These are phyloP conservation scores for Diprion similis DNA, from an alignment of 1,140 invertebrate species.

Conservation along the genomic window DNA sequence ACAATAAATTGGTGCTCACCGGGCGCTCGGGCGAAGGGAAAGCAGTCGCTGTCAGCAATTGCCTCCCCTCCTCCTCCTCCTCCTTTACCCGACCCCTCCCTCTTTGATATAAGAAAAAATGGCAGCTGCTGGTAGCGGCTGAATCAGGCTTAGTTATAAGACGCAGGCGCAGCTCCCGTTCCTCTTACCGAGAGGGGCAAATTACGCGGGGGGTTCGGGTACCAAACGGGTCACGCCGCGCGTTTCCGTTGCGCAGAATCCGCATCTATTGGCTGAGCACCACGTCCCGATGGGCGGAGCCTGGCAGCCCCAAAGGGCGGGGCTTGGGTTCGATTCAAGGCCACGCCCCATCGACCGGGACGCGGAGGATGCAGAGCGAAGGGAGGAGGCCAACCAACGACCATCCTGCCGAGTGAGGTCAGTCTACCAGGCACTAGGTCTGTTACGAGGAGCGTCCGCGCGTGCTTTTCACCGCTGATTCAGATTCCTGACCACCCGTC, in stretches of 20 bases:
- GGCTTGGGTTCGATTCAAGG: constrained; percentile 15
- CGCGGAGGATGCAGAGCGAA: constrained; percentile 18
- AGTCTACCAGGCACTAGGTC: constrained; percentile 63
- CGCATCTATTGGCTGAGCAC: neutral
- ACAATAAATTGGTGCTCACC: constrained; percentile 54
- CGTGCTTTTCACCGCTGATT: constrained; percentile 28
- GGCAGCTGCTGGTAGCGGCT: constrained; percentile 49
- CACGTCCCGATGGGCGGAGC: constrained; percentile 13
- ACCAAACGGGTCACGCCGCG: too few relatives aligned
- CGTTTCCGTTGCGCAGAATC: too few relatives aligned
- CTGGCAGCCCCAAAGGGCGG: neutral
- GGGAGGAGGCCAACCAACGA: constrained; percentile 49
- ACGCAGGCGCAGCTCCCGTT: neutral
- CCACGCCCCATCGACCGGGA: neutral
- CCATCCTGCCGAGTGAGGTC: constrained; percentile 57
- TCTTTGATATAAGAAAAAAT: constrained; percentile 45
- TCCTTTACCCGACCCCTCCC: neutral
- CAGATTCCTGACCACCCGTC: too few relatives aligned
- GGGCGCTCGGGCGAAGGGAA: constrained; percentile 33
- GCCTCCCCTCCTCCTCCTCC: constrained; percentile 38
- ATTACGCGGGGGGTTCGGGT: neutral
- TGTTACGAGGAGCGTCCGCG: constrained; percentile 47
- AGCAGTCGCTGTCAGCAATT: constrained; percentile 57
- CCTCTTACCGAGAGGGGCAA: neutral
- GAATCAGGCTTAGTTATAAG: constrained; percentile 34